Base-by-base conservation (phyloP, 2,888 invertebrate species). In the Cephus runcator region DNA sequence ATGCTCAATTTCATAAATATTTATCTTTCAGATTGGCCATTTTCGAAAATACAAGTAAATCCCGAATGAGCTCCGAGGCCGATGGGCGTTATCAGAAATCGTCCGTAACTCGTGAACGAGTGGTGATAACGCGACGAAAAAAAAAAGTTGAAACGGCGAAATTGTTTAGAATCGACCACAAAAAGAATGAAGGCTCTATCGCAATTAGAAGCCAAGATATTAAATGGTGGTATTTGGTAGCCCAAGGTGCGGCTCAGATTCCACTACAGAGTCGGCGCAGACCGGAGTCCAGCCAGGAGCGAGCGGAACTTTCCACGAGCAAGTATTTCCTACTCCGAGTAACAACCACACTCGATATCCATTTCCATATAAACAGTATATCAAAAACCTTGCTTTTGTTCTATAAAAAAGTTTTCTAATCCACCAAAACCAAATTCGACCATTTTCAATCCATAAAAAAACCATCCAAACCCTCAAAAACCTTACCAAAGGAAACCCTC, bases 231-330 rank as follows among this genome's bases (percentile, higher is more conserved):
- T 83, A 83, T 87, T 85, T 75, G 75, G 79, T 75, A 79, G 90
- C 90, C 90, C 90, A 40, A 40, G 82, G 75, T 69, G 4, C 31
- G 1, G 35, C 4, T 69, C 81, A 76, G 76, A 86, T 85, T 82
- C 75, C 75, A 78, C 74, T 76, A n/a, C 35, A 23, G 30, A 68
- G 76, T 75, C 81, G 83, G 89, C 89, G 89, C 89, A 90, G 86
- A 69, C 23, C 76, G 3, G 92, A 92, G 92, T 92, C 92, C 92
- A 91, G 91, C 89, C 34, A 35, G 11, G 40, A 82, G 85, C 83
- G 83, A 87, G 87, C 85, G 87, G 87, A 89, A 89, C 88, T 89
- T 90, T 90, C 89, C 89, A 88, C 83, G 83, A 73, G 12, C 15
- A n/a, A 69, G 30, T 33, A 30, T 69, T n/a, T 69, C 33, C 69